These are phyloP conservation scores for Chrysina gloriosa DNA, from an alignment of 2,888 invertebrate genomes.

Conservation along the genomic window DNA sequence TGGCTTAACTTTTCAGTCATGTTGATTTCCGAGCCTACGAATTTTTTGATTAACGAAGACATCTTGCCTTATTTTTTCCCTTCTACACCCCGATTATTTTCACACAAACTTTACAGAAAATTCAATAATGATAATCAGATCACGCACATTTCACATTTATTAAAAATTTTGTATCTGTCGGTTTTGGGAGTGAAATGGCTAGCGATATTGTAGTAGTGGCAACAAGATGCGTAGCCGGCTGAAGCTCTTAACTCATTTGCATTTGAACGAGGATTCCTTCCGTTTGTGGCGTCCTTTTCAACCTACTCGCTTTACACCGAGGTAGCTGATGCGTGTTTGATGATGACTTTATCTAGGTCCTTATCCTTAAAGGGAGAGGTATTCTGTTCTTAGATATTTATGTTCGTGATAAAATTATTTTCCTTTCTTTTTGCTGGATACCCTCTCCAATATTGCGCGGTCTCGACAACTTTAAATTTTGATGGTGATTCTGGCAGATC, in stretches of 20 bases:
- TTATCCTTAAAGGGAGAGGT: conserved; percentile 27
- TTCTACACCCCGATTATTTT: conserved; percentile 7
- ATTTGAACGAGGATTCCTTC: conserved; percentile 48
- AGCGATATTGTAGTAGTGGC: conserved; percentile 2
- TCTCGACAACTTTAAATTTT: conserved; percentile 13
- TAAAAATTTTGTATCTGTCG: conserved; percentile 44
- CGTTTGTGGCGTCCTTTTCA: conserved; percentile 51
- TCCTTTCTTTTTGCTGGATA: conserved; percentile 10
- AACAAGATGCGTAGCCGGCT: conserved; percentile 6
- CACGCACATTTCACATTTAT: conserved; percentile 54
- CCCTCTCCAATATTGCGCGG: neutral
- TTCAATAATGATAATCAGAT: conserved; percentile 55
- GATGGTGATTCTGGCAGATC: conserved; percentile 1
- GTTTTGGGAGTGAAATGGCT: conserved; percentile 23
- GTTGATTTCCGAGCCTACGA: neutral
- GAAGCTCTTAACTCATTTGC: conserved; percentile 46
- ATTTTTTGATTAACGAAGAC: neutral
- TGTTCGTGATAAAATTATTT: conserved; percentile 23
- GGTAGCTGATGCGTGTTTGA: conserved; percentile 54
- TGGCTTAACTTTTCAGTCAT: neutral
- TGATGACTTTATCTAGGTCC: conserved; percentile 46
- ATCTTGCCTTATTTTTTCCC: neutral
- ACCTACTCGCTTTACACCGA: conserved; percentile 45
- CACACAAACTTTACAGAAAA: neutral
- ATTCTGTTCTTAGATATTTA: conserved; percentile 31